phyloP scores from a whole-genome alignment of 2,888 invertebrate species.

The Ormyrus nitidulus region DNA sequence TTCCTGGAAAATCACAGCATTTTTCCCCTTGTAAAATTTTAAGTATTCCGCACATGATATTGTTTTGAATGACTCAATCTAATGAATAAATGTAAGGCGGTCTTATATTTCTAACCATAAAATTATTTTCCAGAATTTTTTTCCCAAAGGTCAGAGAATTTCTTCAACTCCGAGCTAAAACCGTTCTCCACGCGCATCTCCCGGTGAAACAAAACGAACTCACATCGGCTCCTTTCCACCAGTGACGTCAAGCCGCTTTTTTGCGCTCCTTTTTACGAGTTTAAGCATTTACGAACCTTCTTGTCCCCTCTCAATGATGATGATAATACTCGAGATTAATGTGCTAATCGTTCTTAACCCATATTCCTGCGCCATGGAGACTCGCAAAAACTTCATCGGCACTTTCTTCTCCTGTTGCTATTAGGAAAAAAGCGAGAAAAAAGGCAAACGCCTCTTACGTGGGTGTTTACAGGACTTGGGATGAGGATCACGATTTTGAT shows the following conservation, averaged over 20 bases:
- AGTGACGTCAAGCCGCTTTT: conserved; percentile 35
- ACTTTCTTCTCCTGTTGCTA: conserved; percentile 17
- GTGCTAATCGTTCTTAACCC: conserved; percentile 52
- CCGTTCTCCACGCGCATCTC: not conserved
- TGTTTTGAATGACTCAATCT: too few species aligned
- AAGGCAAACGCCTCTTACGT: not conserved
- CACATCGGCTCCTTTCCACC: conserved; percentile 5
- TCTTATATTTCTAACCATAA: too few species aligned
- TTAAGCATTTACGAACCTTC: conserved; percentile 22
- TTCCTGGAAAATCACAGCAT: too few species aligned
- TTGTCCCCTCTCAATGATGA: conserved; percentile 26
- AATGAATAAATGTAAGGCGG: too few species aligned
- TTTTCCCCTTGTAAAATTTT: too few species aligned
- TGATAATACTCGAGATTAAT: conserved; percentile 46
- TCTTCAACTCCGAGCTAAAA: too few species aligned
- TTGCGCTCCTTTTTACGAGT: conserved; percentile 21
- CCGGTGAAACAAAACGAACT: conserved; percentile 4
- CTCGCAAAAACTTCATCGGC: conserved; percentile 8
- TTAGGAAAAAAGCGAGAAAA: conserved; percentile 7
- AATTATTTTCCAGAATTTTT: too few species aligned
- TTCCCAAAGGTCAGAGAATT: too few species aligned
- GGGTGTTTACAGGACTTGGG: conserved; percentile 6
- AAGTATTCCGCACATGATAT: too few species aligned
- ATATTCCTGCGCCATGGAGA: conserved; percentile 23
- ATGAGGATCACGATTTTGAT: conserved; percentile 41